A percentile compares a stretch with the other conserved stretches of the same genome.
phyloP scores from a whole-genome alignment of 2,797 vertebrate species.

The Myotis findleyi region DNA sequence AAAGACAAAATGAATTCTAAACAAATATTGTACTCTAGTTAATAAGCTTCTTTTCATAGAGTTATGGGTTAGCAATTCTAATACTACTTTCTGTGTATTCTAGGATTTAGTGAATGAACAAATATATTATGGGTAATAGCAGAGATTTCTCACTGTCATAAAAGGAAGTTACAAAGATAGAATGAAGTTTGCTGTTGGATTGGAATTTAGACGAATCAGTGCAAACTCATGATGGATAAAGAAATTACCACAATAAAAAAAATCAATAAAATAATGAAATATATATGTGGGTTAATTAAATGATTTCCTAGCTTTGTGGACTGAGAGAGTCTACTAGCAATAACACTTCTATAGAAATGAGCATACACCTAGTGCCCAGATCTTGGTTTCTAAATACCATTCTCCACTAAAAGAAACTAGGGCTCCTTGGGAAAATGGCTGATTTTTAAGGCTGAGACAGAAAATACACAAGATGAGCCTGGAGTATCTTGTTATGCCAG shows the following conservation, averaged over 20 bases:
- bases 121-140: background rate
- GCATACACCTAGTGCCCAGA: background rate
- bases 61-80: background rate
- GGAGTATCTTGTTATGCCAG: background rate
- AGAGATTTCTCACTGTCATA: constrained; percentile 1
- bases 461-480: background rate
- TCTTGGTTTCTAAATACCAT: background rate
- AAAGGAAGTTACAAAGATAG: constrained; percentile 3
- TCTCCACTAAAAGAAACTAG: background rate
- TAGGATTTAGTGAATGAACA: background rate
- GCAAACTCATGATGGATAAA: background rate
- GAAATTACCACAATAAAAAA: constrained; percentile 20
- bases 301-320: background rate
- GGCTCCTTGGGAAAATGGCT: background rate
- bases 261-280: background rate
- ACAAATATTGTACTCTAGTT: background rate
- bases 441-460: background rate
- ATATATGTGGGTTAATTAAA: background rate
- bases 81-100: constrained; percentile 35
- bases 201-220: background rate
- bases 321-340: background rate
- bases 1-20: constrained; percentile 49
- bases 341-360: background rate
- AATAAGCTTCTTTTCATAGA: constrained; percentile 5
- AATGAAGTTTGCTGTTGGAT: background rate